A percentile compares a stretch with the other conserved stretches of the same genome.
Evolutionary conservation across 2,888 invertebrate genomes (phyloP).

Genomic region (Atrina japonica): DNA sequence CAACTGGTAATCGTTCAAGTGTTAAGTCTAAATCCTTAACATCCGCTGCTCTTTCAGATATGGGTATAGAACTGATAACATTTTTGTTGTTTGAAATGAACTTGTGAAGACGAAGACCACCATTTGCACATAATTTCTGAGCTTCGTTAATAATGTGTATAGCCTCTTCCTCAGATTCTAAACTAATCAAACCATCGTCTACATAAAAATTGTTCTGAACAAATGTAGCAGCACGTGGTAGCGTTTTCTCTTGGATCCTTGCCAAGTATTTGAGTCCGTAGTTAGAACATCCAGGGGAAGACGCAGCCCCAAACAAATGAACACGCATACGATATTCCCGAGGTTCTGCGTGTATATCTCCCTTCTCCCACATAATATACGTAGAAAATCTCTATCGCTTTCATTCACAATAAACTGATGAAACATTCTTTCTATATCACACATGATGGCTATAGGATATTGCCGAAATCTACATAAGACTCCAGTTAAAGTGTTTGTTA

Average conservation of each 20-base stretch:
- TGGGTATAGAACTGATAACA: constrained; percentile 42
- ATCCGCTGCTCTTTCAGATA: constrained; percentile 44
- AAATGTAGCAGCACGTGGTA: constrained; percentile 34
- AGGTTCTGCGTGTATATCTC: constrained; percentile 17
- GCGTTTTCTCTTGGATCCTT: constrained; percentile 11
- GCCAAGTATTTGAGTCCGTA: constrained; percentile 47
- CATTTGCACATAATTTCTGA: constrained; percentile 42
- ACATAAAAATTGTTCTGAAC: constrained; percentile 45
- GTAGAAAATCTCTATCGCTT: constrained; percentile 41
- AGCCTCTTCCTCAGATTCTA: constrained; percentile 44
- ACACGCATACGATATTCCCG: constrained; percentile 47
- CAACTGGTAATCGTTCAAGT: constrained; percentile 34
- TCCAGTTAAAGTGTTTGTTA: constrained; percentile 47
- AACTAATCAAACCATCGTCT: constrained; percentile 47
- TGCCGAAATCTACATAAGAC: constrained; percentile 47
- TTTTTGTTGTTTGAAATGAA: constrained; percentile 52
- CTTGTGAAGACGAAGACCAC: constrained; percentile 53
- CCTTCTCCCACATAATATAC: constrained; percentile 55
- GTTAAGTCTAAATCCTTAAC: constrained; percentile 24
- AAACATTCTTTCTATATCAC: constrained; percentile 56
- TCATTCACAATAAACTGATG: constrained; percentile 44
- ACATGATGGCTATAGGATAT: constrained; percentile 45
- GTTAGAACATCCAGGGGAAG: constrained; percentile 51
- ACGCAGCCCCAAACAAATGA: constrained; percentile 50
- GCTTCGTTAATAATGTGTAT: constrained; percentile 35